These are phyloP conservation scores for Noctua janthe DNA, from an alignment of 2,888 invertebrate species.

Conservation along the genomic window DNA sequence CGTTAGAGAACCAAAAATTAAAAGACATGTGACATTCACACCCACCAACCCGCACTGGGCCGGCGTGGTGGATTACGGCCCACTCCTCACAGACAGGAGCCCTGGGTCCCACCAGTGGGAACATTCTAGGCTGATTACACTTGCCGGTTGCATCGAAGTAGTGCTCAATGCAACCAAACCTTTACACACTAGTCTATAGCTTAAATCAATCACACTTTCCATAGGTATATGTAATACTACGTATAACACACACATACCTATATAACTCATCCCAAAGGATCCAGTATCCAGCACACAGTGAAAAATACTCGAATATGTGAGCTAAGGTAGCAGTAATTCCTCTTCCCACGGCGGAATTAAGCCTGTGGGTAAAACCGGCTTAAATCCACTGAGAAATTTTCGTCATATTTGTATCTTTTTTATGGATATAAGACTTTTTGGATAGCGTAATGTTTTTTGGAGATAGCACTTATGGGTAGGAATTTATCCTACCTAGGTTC, in stretches of 20 bases:
- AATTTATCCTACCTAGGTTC: neutral
- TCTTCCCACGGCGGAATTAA: conserved; percentile 38
- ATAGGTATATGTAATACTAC: neutral
- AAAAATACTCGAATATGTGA: conserved; percentile 37
- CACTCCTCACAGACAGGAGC: neutral
- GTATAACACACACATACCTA: neutral
- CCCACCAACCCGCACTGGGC: neutral
- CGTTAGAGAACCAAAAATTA: too few relatives aligned
- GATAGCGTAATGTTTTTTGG: neutral
- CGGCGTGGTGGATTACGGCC: neutral
- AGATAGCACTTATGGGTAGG: neutral
- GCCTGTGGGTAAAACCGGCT: conserved; percentile 39
- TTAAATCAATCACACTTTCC: neutral
- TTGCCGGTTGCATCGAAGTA: neutral
- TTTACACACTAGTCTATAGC: neutral
- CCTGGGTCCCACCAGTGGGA: neutral
- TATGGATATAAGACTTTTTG: conserved; percentile 15
- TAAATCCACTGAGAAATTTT: conserved; percentile 40
- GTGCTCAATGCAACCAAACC: neutral
- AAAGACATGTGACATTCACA: too few relatives aligned
- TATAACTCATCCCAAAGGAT: conserved; percentile 21
- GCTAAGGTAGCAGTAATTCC: conserved; percentile 33
- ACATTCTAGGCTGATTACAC: neutral
- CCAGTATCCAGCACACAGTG: conserved; percentile 6
- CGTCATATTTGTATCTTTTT: conserved; percentile 29